Evolutionary conservation across 2,888 invertebrate species (phyloP).

Genomic region (Eustalomyia histrio): DNA sequence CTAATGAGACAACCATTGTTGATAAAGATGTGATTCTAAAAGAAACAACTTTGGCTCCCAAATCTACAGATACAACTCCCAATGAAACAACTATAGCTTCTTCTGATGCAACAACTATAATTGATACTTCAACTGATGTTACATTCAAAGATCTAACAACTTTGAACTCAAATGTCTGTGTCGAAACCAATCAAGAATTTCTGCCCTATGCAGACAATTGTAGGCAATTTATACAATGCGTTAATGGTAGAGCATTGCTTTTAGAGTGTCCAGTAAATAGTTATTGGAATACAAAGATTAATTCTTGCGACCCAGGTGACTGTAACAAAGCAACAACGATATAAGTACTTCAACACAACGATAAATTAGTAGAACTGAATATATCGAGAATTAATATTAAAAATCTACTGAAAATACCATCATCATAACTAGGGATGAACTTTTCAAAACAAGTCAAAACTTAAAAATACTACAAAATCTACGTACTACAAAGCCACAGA

Average conservation of each 20-base stretch:
- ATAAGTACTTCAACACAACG: background rate
- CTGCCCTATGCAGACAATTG: conserved; percentile 23
- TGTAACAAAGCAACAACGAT: background rate
- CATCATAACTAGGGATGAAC: too few relatives aligned
- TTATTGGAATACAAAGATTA: conserved; percentile 30
- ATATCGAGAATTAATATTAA: too few relatives aligned
- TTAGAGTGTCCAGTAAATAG: conserved; percentile 10
- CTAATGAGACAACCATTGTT: background rate
- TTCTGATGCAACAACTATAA: background rate
- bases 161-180: background rate
- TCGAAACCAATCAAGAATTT: background rate
- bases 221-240: conserved; percentile 44
- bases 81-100: background rate
- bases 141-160: background rate
- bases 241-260: background rate
- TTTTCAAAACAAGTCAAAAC: too few relatives aligned
- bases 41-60: too few relatives aligned
- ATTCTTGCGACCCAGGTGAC: conserved; percentile 18
- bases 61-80: too few relatives aligned
- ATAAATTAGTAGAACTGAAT: too few relatives aligned
- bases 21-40: too few relatives aligned
- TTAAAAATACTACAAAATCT: too few relatives aligned
- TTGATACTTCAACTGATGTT: background rate
- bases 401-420: too few relatives aligned
- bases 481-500: too few relatives aligned